Conservation (phyloP, 23 tunicate species). For the Styela plicata region DNA sequence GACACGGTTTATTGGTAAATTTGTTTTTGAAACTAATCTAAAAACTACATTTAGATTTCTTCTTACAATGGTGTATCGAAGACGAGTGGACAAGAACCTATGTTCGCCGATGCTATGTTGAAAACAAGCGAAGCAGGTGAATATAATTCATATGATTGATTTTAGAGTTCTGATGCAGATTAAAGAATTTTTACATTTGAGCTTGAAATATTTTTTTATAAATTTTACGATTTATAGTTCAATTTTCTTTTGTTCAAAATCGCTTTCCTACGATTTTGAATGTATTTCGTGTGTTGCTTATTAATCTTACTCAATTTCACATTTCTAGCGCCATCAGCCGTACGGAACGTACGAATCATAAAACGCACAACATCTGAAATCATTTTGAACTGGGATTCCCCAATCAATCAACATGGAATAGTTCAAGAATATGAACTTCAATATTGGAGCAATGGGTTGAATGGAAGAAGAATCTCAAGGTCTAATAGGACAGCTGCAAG, state of each 20-base stretch:
- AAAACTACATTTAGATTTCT: constrained; percentile 51
- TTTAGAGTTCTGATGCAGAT: not conserved
- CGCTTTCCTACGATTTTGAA: too few species aligned
- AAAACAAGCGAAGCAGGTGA: constrained; percentile 78
- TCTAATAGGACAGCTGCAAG: not conserved
- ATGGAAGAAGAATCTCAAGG: constrained; percentile 20
- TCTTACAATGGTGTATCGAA: constrained; percentile 92
- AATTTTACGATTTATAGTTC: too few species aligned
- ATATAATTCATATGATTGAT: not conserved
- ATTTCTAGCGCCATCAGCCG: constrained; percentile 69
- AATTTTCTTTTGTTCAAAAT: too few species aligned
- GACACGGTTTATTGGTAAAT: too few species aligned
- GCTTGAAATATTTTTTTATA: too few species aligned
- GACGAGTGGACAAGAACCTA: constrained; percentile 31
- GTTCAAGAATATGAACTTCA: constrained; percentile 61
- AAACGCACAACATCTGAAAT: constrained; percentile 20
- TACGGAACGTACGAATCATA: constrained; percentile 52
- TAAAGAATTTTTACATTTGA: not conserved
- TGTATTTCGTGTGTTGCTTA: too few species aligned
- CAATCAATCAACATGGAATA: constrained; percentile 18
- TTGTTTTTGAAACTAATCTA: too few species aligned
- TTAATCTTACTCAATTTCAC: too few species aligned
- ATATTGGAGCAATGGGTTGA: constrained; percentile 36
- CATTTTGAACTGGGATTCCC: constrained; percentile 49
- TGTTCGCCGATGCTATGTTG: constrained; percentile 38